phyloP scores from a whole-genome alignment of 1,140 invertebrate species.

The Ptiloglossa arizonensis region DNA sequence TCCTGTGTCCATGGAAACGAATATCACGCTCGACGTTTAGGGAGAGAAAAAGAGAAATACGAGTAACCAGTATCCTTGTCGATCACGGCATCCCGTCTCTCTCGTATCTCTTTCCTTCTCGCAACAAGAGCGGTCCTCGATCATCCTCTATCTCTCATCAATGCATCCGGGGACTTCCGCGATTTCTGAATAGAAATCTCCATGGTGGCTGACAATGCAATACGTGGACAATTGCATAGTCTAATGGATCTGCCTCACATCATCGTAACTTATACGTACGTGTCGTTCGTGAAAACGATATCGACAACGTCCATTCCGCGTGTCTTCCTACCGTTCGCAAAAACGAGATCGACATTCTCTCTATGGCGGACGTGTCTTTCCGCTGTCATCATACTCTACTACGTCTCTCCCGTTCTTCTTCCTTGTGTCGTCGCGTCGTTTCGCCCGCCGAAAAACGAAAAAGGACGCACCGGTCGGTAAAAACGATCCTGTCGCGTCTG shows the following conservation, averaged over 20 bases:
- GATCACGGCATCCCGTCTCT: slow-evolving; percentile 34
- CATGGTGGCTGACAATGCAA: slow-evolving; percentile 64
- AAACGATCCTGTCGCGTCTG: slow-evolving; percentile 45
- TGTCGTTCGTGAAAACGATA: slow-evolving; percentile 68
- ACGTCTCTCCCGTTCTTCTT: slow-evolving; percentile 62
- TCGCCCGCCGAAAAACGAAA: slow-evolving; percentile 20
- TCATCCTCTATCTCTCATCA: slow-evolving; percentile 65
- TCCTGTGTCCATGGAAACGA: background rate
- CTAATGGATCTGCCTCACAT: slow-evolving; percentile 66
- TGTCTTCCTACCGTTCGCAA: slow-evolving; percentile 61
- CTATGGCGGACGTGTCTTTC: slow-evolving; percentile 62
- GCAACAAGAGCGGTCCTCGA: slow-evolving; percentile 66
- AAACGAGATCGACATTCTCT: slow-evolving; percentile 66
- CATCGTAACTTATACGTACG: slow-evolving; percentile 68
- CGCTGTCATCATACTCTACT: slow-evolving; percentile 62
- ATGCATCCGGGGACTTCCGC: slow-evolving; percentile 63
- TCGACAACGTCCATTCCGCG: slow-evolving; percentile 67
- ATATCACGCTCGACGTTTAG: slow-evolving; percentile 25
- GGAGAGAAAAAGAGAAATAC: slow-evolving; percentile 37
- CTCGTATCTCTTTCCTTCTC: slow-evolving; percentile 63
- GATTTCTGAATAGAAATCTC: slow-evolving; percentile 68
- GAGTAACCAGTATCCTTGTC: slow-evolving; percentile 50
- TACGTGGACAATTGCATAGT: slow-evolving; percentile 68
- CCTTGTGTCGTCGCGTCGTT: slow-evolving; percentile 34
- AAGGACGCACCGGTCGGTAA: slow-evolving; percentile 4